These are phyloP conservation scores for Petromus typicus DNA, from an alignment of 2,113 vertebrate genomes.

Conservation along the genomic window DNA sequence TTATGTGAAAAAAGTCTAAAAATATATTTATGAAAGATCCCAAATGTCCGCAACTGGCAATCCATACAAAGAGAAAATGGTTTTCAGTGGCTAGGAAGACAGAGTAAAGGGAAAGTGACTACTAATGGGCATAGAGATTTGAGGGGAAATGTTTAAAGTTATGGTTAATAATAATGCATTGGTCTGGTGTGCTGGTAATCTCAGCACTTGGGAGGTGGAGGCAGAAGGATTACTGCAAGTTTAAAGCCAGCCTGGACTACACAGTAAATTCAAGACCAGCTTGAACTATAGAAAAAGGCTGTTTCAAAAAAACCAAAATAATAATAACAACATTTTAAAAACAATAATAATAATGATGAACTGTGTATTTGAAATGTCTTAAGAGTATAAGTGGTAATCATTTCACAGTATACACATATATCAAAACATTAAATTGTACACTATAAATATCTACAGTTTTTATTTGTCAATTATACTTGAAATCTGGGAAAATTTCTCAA, in stretches of 20 bases:
- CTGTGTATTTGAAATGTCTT: not conserved
- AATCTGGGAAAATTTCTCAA: not conserved
- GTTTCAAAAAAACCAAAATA: not conserved
- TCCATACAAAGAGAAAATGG: not conserved
- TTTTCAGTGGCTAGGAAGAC: not conserved
- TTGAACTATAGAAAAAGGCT: not conserved
- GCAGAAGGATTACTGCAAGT: not conserved
- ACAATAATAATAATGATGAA: not conserved
- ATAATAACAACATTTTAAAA: not conserved
- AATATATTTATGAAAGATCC: not conserved
- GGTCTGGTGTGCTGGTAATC: not conserved
- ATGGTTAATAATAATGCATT: not conserved
- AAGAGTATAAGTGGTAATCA: not conserved
- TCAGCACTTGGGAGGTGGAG: not conserved
- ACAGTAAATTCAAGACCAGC: not conserved
- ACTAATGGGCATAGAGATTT: not conserved
- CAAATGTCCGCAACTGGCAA: not conserved
- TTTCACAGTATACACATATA: not conserved
- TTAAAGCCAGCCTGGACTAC: not conserved
- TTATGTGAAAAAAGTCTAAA: not conserved
- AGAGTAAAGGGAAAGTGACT: not conserved
- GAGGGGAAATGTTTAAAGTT: not conserved
- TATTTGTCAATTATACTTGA: not conserved
- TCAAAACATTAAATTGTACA: not conserved
- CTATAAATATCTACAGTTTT: not conserved